A percentile compares a stretch with the other conserved stretches of the same genome.
Conservation (phyloP, 2,113 vertebrate genomes). For the Cricetomys ansorgei region DNA sequence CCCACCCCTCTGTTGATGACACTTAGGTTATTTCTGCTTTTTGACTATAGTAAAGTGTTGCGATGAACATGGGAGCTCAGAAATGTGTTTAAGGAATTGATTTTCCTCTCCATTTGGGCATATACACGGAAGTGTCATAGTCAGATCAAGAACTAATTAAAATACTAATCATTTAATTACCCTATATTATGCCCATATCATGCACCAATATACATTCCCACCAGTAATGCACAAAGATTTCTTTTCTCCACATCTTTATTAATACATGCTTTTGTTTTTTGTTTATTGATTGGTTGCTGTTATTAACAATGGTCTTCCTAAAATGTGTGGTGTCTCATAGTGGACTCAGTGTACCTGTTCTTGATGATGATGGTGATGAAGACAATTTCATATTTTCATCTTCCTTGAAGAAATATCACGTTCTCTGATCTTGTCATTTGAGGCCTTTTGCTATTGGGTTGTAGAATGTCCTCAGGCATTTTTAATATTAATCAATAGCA, state of each 20-base stretch:
- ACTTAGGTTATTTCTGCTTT: not conserved
- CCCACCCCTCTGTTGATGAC: not conserved
- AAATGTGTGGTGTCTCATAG: not conserved
- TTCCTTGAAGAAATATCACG: not conserved
- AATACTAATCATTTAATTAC: not conserved
- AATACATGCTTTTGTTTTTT: not conserved
- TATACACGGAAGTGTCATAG: not conserved
- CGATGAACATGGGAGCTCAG: not conserved
- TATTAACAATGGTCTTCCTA: not conserved
- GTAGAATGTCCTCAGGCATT: not conserved
- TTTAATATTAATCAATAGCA: not conserved
- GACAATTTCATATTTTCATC: not conserved
- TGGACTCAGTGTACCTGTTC: not conserved
- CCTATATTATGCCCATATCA: too few relatives aligned
- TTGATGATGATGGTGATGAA: not conserved
- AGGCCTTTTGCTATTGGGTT: not conserved
- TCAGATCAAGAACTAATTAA: not conserved
- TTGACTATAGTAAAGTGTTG: not conserved
- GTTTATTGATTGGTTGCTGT: not conserved
- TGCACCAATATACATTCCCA: not conserved
- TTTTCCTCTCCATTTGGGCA: not conserved
- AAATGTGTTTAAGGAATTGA: not conserved
- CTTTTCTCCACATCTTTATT: not conserved
- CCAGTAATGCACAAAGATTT: not conserved
- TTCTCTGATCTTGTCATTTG: not conserved